phyloP scores from a whole-genome alignment of 2,888 invertebrate species.

The Napeogenes inachia region DNA sequence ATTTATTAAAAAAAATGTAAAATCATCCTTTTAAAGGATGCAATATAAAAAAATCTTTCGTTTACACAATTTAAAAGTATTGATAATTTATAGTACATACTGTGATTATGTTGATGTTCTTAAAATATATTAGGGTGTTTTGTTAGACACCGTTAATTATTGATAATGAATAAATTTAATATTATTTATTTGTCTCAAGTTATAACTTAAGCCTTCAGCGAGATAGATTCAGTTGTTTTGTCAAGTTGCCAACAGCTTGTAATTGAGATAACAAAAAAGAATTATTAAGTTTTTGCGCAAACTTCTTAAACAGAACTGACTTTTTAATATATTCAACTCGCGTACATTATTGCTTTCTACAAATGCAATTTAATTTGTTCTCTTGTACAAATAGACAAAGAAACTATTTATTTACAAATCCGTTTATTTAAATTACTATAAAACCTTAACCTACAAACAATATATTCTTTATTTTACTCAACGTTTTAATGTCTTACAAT shows the following conservation, averaged over 20 bases:
- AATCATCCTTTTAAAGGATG: too few relatives aligned
- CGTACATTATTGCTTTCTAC: constrained; percentile 1
- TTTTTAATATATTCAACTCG: constrained; percentile 4
- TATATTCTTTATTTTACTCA: not conserved
- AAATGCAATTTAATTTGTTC: constrained; percentile 1
- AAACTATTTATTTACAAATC: not conserved
- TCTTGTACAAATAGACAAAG: not conserved
- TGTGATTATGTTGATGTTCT: too few relatives aligned
- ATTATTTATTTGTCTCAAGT: not conserved
- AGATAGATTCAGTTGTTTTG: not conserved
- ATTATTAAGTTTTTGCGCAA: not conserved
- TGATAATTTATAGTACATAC: too few relatives aligned
- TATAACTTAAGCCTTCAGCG: not conserved
- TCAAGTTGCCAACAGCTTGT: constrained; percentile 6
- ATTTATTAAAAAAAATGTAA: too few relatives aligned
- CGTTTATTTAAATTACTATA: not conserved
- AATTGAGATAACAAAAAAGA: not conserved
- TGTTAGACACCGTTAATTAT: not conserved
- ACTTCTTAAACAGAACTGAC: not conserved
- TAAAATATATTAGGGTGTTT: not conserved
- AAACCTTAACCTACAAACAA: not conserved
- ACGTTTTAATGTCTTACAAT: too few relatives aligned
- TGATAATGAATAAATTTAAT: not conserved
- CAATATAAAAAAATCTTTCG: too few relatives aligned
- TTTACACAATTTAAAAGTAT: too few relatives aligned